Conservation (phyloP, 2,797 vertebrate species). For the Acomys russatus region DNA sequence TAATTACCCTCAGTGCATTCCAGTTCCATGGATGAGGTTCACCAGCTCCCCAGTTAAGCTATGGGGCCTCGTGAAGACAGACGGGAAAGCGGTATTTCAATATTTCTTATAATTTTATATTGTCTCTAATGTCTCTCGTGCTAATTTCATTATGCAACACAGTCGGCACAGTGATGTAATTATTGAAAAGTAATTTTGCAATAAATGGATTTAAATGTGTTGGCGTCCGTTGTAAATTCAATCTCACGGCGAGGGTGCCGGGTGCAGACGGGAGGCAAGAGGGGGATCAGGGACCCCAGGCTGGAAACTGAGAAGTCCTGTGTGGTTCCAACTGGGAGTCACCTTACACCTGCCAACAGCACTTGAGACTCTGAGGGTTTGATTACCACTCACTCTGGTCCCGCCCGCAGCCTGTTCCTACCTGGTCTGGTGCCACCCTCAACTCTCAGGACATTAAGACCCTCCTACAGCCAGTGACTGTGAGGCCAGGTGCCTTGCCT, state of each 20-base stretch:
- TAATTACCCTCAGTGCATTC: constrained; percentile 87
- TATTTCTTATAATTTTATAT: constrained; percentile 92
- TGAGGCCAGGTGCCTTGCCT: neutral
- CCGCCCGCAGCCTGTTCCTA: neutral
- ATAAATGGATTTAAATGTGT: constrained; percentile 93
- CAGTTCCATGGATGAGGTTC: constrained; percentile 82
- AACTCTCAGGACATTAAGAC: neutral
- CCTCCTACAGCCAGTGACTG: neutral
- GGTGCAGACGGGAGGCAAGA: constrained; percentile 79
- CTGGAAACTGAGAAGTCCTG: constrained; percentile 85
- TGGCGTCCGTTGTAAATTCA: constrained; percentile 90
- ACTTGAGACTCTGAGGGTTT: constrained; percentile 64
- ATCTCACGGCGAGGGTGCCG: constrained; percentile 87
- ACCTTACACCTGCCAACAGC: constrained; percentile 84
- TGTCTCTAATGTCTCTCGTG: constrained; percentile 90
- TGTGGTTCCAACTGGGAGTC: constrained; percentile 72
- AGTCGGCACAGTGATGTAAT: constrained; percentile 91
- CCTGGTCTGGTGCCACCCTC: neutral
- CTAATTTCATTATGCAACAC: constrained; percentile 92
- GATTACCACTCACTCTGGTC: rapidly evolving
- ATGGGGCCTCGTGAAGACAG: constrained; percentile 85
- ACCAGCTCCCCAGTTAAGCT: constrained; percentile 88
- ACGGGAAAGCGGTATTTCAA: constrained; percentile 88
- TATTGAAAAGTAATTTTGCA: constrained; percentile 93
- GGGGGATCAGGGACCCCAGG: constrained; percentile 48